These are phyloP conservation scores for Myrmophylax atrothorax DNA, from an alignment of 2,113 vertebrate species.

Conservation along the genomic window DNA sequence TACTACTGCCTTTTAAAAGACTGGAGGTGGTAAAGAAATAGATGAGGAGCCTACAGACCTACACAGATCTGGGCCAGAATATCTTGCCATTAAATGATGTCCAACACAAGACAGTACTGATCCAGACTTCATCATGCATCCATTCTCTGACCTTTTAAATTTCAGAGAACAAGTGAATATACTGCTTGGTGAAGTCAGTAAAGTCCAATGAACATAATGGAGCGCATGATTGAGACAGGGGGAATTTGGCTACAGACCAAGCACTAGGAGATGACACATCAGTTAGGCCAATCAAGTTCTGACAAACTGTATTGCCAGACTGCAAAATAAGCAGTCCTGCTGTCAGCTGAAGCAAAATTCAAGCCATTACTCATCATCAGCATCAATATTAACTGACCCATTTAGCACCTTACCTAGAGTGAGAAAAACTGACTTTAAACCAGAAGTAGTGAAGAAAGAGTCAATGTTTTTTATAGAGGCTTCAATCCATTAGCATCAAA, in stretches of 20 bases:
- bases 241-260: background rate
- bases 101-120: background rate
- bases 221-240: background rate
- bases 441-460: background rate
- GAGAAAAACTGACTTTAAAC: background rate
- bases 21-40: background rate
- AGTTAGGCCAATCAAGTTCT: background rate
- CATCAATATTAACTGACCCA: background rate
- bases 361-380: background rate
- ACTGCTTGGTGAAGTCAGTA: background rate
- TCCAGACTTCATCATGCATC: background rate
- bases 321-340: background rate
- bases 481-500: slow-evolving; percentile 12
- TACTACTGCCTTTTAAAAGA: background rate
- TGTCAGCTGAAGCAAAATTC: background rate
- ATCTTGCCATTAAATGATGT: background rate
- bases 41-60: background rate
- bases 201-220: background rate
- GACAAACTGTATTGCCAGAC: background rate
- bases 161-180: background rate
- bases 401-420: background rate
- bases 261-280: background rate
- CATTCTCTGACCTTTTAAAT: background rate
- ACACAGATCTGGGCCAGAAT: background rate
- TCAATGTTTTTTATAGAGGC: slow-evolving; percentile 8